Evolutionary conservation across 2,797 vertebrate species (phyloP).

Genomic region (Anabas testudineus): DNA sequence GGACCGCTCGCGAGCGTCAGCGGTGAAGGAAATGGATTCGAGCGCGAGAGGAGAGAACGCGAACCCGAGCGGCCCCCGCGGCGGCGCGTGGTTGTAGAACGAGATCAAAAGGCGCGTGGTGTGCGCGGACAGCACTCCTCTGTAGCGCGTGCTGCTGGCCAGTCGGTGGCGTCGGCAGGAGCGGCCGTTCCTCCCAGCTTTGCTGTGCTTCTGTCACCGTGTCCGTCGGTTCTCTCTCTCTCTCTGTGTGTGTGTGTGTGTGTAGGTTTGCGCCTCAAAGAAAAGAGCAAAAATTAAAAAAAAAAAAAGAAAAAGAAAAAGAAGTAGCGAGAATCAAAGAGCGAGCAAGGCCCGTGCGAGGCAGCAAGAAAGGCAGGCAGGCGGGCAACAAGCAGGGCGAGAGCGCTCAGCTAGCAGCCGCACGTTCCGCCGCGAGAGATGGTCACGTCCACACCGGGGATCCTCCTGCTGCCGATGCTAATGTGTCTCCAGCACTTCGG

Average conservation of each 20-base stretch:
- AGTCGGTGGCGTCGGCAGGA: slow-evolving; percentile 9
- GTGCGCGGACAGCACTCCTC: slow-evolving; percentile 33
- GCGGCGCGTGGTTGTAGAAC: slow-evolving; percentile 52
- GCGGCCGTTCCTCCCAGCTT: neutral
- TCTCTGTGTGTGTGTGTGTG: slow-evolving; percentile 8
- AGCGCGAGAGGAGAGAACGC: slow-evolving; percentile 36
- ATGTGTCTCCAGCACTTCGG: slow-evolving; percentile 58
- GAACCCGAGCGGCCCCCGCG: slow-evolving; percentile 48
- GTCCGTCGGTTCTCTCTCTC: neutral
- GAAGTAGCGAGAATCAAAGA: slow-evolving; percentile 30
- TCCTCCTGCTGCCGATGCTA: slow-evolving; percentile 65
- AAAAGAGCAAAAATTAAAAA: too few species aligned
- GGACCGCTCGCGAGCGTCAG: slow-evolving; percentile 56
- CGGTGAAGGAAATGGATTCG: slow-evolving; percentile 71
- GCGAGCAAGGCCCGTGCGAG: slow-evolving; percentile 47
- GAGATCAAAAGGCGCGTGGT: slow-evolving; percentile 72
- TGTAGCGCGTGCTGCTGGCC: slow-evolving; percentile 40
- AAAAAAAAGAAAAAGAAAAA: too few species aligned
- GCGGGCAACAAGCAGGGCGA: slow-evolving; percentile 26
- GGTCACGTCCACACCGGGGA: slow-evolving; percentile 61
- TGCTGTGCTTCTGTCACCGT: slow-evolving; percentile 1
- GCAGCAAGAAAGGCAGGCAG: slow-evolving; percentile 19
- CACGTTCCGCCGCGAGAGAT: slow-evolving; percentile 61
- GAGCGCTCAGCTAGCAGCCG: slow-evolving; percentile 60
- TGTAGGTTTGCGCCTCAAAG: slow-evolving; percentile 44